Evolutionary conservation across 2,113 vertebrate species (phyloP), one percentile per base, ranked within the genome.

Genomic region (Danio rerio): DNA sequence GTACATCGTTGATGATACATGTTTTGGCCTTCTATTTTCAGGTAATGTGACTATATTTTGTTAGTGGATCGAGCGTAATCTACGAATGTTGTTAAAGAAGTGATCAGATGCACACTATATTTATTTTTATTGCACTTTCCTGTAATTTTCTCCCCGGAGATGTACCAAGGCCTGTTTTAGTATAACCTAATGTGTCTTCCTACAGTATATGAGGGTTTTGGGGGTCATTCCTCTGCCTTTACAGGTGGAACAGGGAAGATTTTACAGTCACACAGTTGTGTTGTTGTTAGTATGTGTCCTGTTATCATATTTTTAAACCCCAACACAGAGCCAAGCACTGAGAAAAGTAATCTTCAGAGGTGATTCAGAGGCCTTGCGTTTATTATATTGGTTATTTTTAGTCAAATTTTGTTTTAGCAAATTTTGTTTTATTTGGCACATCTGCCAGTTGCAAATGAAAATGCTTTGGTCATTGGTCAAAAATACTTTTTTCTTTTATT

Each of bases 121-220:
- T 88, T 86, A 88, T 86, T 93, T 93, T 77, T 93, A 91, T 86
- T 84, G 87, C 87, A 88, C 88, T 90, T 92, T 91, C 85, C 83
- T 89, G 82, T 82, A 88, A 86, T 88, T 84, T 91, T 85, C 86
- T 85, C 55, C 71, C 66, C 42, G 20, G 80, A 73, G 66, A 69
- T 81, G 82, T 80, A 66, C 62, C 43, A 58, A 83, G 78, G 15
- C 84, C 82, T 88, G 83, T 87, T 40, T 53, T 71, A 83, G 55
- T 78, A 87, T 84, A 81, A 84, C 72, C 82, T 80, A 72, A 83
- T 42, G 79, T 55, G 85, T 89, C 88, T 92, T 90, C 86, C 85
- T 52, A 71, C 47, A 50, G 76, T 82, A 85, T 5, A 52, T 71
- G 69, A 71, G 78, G 82, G 88, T 83, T 88, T 78, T 76, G 47